Evolutionary conservation across 2,888 invertebrate species (phyloP).

Genomic region (Operophtera brumata): DNA sequence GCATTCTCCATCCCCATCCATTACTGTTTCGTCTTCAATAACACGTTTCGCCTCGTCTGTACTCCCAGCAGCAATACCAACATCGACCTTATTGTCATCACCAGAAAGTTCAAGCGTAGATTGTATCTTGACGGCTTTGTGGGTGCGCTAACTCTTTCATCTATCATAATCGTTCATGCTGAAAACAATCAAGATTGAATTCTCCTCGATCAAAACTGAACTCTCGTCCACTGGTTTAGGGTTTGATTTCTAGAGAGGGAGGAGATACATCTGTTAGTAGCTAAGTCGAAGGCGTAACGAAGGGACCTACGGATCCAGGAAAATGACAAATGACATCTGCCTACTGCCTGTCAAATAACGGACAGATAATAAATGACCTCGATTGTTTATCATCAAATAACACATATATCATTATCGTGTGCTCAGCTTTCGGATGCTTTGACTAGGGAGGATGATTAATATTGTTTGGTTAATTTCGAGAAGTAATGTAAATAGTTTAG

Average conservation of each 20-base stretch:
- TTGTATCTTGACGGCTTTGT: constrained; percentile 57
- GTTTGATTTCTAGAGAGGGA: constrained; percentile 39
- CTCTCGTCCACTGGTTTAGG: constrained; percentile 41
- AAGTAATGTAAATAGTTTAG: constrained; percentile 72
- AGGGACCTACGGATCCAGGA: constrained; percentile 80
- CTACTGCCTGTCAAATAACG: constrained; percentile 84
- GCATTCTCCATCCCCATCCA: constrained; percentile 78
- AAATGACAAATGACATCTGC: constrained; percentile 86
- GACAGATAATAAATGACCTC: constrained; percentile 84
- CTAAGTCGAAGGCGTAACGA: constrained; percentile 79
- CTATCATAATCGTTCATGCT: constrained; percentile 81
- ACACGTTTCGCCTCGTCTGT: constrained; percentile 63
- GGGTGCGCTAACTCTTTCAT: constrained; percentile 81
- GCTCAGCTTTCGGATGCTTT: constrained; percentile 69
- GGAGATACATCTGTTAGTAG: constrained; percentile 68
- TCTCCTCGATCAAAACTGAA: constrained; percentile 44
- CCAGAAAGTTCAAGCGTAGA: constrained; percentile 51
- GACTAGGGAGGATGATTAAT: constrained; percentile 74
- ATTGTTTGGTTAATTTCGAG: constrained; percentile 79
- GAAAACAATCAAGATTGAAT: constrained; percentile 81
- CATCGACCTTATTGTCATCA: constrained; percentile 48
- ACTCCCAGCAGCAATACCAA: constrained; percentile 36
- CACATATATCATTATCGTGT: constrained; percentile 80
- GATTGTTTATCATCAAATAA: constrained; percentile 83
- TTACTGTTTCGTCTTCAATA: constrained; percentile 80